Evolutionary conservation across 2,888 invertebrate genomes (phyloP), one percentile per base, ranked within the genome.

Genomic region (Drosophila ustulata): DNA sequence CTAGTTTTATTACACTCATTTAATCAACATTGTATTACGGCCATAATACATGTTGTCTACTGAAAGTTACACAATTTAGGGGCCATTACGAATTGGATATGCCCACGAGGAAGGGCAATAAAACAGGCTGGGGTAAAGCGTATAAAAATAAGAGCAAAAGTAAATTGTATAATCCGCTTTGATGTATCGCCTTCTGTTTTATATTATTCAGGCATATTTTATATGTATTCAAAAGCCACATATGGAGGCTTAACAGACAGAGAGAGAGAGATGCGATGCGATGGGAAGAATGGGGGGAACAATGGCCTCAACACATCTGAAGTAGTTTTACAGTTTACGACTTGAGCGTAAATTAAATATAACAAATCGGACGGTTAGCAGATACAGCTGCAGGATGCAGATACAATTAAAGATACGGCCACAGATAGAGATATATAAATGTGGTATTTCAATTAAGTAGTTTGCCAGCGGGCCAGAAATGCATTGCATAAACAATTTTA

Each of bases 141-240:
- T 41, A 71, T 69, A 78, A 68, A 77, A 87, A 87, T 81, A 82
- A 82, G 68, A 73, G 71, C 70, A 80, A 72, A 76, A 86, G 86
- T 88, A 88, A 86, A 86, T 76, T 84, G 83, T 80, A 82, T 86
- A 86, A 86, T 86, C 85, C 89, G 75, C 85, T 86, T 86, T 86
- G 85, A 86, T 86, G 89, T 86, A 86, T 89, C 89, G 85, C 88
- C 88, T 89, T 87, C 83, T 89, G 89, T 84, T 89, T 84, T 84
- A 84, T 89, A 83, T 83, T 83, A 82, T 88, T 83, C 80, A 77
- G 87, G 67, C 89, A 83, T 86, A 82, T 88, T 86, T 88, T 82
- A 86, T 87, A 39, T 26, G 49, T 63, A 75, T 63, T 62, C 41
- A 26, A 23, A 56, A 57, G 65, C 64, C 78, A 58, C 78, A 75